Percentiles rank a stretch among this genome's conserved stretches.
phyloP scores from a whole-genome alignment of 23 tunicate genomes.

The Phallusia fumigata region DNA sequence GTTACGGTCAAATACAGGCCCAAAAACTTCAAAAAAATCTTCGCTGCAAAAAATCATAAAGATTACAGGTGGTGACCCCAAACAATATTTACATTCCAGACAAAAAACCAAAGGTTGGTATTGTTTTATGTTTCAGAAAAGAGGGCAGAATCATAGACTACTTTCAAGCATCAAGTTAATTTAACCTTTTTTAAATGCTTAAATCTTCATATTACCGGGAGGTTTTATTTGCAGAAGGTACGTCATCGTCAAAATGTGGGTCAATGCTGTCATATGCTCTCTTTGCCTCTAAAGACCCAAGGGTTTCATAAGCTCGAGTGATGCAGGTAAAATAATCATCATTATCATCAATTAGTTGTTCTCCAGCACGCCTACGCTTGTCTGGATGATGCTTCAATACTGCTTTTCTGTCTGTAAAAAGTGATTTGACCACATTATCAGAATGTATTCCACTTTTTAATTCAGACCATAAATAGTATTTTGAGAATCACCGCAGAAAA shows the following conservation, averaged over 20 bases:
- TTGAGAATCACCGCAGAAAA: too few species aligned
- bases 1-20: slow-evolving; percentile 82
- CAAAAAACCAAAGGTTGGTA: too few species aligned
- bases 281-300: slow-evolving; percentile 27
- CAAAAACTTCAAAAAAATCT: slow-evolving; percentile 66
- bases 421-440: background rate
- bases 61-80: too few species aligned
- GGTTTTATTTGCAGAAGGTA: slow-evolving; percentile 56
- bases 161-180: background rate
- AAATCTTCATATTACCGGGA: slow-evolving; percentile 17
- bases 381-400: slow-evolving; percentile 96
- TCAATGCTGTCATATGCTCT: slow-evolving; percentile 80
- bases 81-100: too few species aligned
- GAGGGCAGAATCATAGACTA: too few species aligned
- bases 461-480: too few species aligned
- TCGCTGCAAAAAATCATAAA: slow-evolving; percentile 63
- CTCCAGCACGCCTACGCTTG: slow-evolving; percentile 75
- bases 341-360: slow-evolving; percentile 25
- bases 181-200: background rate
- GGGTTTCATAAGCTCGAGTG: slow-evolving; percentile 68
- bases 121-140: background rate
- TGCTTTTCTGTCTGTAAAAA: slow-evolving; percentile 46
- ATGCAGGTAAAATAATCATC: slow-evolving; percentile 90
- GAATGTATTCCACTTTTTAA: background rate
- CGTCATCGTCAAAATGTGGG: slow-evolving; percentile 75